Conservation (phyloP, 2,888 invertebrate genomes). For the Gasteruption jaculator region DNA sequence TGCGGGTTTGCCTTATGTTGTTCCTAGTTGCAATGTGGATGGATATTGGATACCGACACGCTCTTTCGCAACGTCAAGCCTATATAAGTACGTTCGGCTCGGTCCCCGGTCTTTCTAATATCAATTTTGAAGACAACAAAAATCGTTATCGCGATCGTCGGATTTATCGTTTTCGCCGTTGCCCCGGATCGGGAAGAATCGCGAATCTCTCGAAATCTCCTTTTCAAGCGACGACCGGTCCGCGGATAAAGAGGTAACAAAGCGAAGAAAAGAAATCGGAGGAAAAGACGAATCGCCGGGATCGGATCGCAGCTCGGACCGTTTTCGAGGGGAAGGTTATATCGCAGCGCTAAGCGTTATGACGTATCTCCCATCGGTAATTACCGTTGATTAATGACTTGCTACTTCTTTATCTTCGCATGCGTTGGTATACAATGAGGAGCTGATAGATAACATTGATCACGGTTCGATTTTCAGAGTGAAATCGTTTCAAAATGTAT, state of each 20-base stretch:
- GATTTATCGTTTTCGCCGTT: too few relatives aligned
- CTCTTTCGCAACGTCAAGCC: too few relatives aligned
- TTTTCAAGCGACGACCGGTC: too few relatives aligned
- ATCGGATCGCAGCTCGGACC: constrained; percentile 25
- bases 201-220: too few relatives aligned
- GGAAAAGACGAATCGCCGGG: constrained; percentile 27
- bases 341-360: constrained; percentile 26
- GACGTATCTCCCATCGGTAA: constrained; percentile 41
- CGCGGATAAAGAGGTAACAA: too few relatives aligned
- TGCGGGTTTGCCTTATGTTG: constrained; percentile 8
- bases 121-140: too few relatives aligned
- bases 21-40: too few relatives aligned
- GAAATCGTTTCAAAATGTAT: constrained; percentile 19
- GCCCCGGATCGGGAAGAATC: too few relatives aligned
- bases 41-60: constrained; percentile 14
- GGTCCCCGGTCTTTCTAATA: too few relatives aligned
- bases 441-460: constrained; percentile 25
- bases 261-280: constrained; percentile 17
- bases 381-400: constrained; percentile 43
- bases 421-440: constrained; percentile 23
- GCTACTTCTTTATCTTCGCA: constrained; percentile 28
- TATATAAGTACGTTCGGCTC: too few relatives aligned
- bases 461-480: constrained; percentile 20
- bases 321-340: constrained; percentile 25
- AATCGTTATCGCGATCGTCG: too few relatives aligned